Conservation (phyloP, 2,113 vertebrate genomes). For the Vidua chalybeata region DNA sequence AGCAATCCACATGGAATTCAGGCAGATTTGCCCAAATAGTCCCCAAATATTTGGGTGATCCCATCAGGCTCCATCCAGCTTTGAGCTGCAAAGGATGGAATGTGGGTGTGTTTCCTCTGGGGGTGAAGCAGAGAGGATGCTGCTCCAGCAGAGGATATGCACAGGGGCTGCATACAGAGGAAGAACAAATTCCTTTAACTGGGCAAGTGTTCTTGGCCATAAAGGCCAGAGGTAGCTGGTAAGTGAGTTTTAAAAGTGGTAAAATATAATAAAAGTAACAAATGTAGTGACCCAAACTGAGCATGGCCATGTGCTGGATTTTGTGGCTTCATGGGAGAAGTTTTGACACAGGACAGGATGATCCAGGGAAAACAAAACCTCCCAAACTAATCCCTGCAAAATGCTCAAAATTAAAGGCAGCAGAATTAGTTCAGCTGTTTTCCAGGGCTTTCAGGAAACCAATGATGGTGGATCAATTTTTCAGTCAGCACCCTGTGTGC, state of each 20-base stretch:
- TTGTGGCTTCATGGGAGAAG: background rate
- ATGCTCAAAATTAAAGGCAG: background rate
- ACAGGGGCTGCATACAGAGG: background rate
- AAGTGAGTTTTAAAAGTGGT: background rate
- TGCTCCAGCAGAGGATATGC: background rate
- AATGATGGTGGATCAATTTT: background rate
- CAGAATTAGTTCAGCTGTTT: background rate
- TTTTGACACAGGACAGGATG: background rate
- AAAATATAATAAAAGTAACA: background rate
- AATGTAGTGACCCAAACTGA: background rate
- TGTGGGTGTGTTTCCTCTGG: background rate
- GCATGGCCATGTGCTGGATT: background rate
- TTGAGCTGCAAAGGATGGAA: background rate
- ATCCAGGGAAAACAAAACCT: background rate
- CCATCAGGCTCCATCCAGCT: background rate
- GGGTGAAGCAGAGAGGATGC: background rate
- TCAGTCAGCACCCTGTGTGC: background rate
- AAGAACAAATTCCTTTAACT: background rate
- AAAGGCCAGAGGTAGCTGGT: background rate
- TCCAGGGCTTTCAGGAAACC: background rate
- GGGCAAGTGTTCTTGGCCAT: background rate
- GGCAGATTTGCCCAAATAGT: background rate
- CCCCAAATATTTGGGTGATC: background rate
- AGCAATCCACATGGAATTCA: constrained; percentile 52
- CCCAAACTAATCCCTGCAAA: background rate